Base-by-base conservation (phyloP, 2,113 vertebrate species). In the Epinephelus lanceolatus region DNA sequence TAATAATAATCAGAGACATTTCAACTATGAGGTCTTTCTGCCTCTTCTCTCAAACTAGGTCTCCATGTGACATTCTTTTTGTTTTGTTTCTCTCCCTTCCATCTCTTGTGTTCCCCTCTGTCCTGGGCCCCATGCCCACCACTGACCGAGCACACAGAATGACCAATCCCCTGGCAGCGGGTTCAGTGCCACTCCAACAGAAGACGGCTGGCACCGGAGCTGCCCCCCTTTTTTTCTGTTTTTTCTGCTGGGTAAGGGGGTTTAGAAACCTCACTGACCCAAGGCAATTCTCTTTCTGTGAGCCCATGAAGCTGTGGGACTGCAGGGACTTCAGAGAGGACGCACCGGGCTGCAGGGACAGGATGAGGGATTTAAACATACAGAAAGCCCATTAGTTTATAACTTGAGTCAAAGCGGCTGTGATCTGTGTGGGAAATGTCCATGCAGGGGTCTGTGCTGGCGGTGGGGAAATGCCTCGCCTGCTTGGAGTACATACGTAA, bases 401-500 rank as follows among this genome's bases (percentile, higher is more conserved):
- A 51, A 30, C 21, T 59, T 21, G 4, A 19, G 23, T 12, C 0
- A 66, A 66, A 3, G 65, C 37, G 23, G 4, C 61, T 67, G 84
- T 4, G 56, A 37, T 57, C 59, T 53, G 76, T 59, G 30, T 30
- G 84, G 74, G 70, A 79, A 33, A 91, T 94, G 91, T 81, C 86
- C 85, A 83, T 79, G 68, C 87, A 79, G 75, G 69, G 86, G 7
- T 93, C 80, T 3, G 75, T 89, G 56, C 81, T 91, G 3, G 84
- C 88, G 0, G 77, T 92, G 78, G 67, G 92, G 71, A 94, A 92
- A 51, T 92, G 73, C 15, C 89, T 93, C 8, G 90, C 92, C 69
- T 92, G 90, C 0, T 37, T 93, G 83, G 90, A 93, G 67, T 91
- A 92, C 1, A 88, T 91, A 78, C 2, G 92, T 93, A 55, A 94